Evolutionary conservation across 2,113 vertebrate species (phyloP).

Genomic region (Polypterus bichir): DNA sequence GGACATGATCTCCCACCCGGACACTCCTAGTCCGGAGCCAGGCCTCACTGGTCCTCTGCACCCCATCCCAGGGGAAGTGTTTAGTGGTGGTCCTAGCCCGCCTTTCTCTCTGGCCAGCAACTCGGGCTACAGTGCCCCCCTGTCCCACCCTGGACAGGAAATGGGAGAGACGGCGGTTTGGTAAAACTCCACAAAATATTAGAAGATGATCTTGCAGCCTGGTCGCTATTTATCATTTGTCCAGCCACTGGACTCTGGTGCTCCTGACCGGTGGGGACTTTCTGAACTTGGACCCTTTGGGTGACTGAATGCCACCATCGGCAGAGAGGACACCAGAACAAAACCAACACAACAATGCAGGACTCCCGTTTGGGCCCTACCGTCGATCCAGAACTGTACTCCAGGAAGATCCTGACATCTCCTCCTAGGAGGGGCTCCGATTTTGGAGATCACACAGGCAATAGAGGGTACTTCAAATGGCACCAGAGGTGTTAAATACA

Average conservation of each 20-base stretch:
- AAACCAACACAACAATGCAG: no score
- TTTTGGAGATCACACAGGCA: no score
- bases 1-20: slow-evolving; percentile 94
- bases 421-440: no score
- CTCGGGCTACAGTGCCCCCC: slow-evolving; percentile 79
- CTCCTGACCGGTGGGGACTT: background rate
- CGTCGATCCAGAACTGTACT: no score
- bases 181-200: slow-evolving; percentile 38
- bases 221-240: no score
- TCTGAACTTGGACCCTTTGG: background rate
- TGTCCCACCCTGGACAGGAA: slow-evolving; percentile 84
- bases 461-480: no score
- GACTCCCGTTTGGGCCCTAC: no score
- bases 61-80: slow-evolving; percentile 79
- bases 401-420: no score
- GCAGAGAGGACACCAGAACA: no score
- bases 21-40: slow-evolving; percentile 88
- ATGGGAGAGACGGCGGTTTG: slow-evolving; percentile 84
- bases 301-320: background rate
- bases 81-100: slow-evolving; percentile 81
- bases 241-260: no score
- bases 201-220: no score
- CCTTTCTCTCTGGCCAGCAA: slow-evolving; percentile 84
- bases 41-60: slow-evolving; percentile 77
- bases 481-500: no score